Base-by-base conservation (phyloP, 1,140 invertebrate species). In the Hycleus phaleratus region DNA sequence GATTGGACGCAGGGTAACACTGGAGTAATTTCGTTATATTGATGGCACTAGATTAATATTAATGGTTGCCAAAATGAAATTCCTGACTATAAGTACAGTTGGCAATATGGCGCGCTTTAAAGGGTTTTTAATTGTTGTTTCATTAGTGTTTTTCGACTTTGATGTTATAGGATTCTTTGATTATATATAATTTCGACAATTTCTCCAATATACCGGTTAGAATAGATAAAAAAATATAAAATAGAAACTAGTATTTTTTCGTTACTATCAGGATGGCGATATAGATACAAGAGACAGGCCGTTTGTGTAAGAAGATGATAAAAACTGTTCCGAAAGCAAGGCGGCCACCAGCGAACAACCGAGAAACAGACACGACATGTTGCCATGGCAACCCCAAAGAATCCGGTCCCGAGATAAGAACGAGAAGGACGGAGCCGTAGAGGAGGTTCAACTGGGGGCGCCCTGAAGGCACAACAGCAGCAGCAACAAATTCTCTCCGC, bases 41-140 rank as follows among this genome's bases (percentile, higher is more conserved):
- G 65, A 67, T 68, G 65, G 63, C 55, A 65, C 63, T 63, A 63
- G 67, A 68, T 68, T 64, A 67, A 68, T 68, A 68, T 68, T 68
- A 68, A 68, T 68, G 67, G 65, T 65, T 59, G 50, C 60, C 61
- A 59, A 67, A 68, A 68, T 68, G 65, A 68, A 68, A 68, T 68
- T 68, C 67, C 67, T 58, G 55, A 52, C 59, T 61, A 32, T 32
- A 58, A 61, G 58, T 64, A 60, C 60, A 54, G 60, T 59, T 62
- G 46, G 56, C 57, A 62, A 62, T 49, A 59, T 62, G 60, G 57
- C 60, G 57, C 53, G 43, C 53, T 59, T 62, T 54, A 55, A 59
- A 59, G 53, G 56, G 60, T 62, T 58, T 59, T 62, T 62, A 62
- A 62, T 62, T 62, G 60, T 59, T 58, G 60, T 62, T 62, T 55